Base-by-base conservation (phyloP, 1,140 invertebrate species). In the Stegodyphus mimosarum region DNA sequence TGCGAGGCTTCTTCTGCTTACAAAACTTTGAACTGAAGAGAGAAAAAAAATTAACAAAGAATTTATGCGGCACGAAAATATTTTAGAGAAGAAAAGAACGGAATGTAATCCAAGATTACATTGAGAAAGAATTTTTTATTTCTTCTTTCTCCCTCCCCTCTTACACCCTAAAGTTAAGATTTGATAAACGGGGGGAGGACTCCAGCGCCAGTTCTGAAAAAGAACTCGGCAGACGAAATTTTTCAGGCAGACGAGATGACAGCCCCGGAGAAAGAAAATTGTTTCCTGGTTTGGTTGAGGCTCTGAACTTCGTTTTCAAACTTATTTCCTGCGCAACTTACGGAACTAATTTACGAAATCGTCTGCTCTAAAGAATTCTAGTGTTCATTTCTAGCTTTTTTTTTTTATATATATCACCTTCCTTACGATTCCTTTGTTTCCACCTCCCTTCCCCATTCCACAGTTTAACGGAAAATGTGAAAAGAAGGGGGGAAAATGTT, bases 321-420 rank as follows among this genome's bases (percentile, higher is more conserved):
- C 78, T 81, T 81, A 81, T 81, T 81, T 81, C 78, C 78, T 72
- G 78, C 78, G 78, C 78, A 81, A 81, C 78, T 81, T 81, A 81
- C 78, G 78, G 78, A 81, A 81, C 78, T 81, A 81, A 81, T 81
- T 81, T 81, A 81, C 78, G 78, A 81, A 81, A 69, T 81, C 78
- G 69, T 33, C 53, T 81, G 51, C 18, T 55, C 51, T 9, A n/a
- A 72, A 53, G 53, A 72, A 72, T 72, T 64, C 55, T 51, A 79
- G 78, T 72, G 33, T 60, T 17, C 33, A 60, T 70, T 51, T 52
- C 63, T 66, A 17, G 11, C 33, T 60, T 60, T 76, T 15, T 76
- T 15, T 49, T 17, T 81, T 60, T 63, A 49, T 80, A 70, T 50
- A 5, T 48, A 11, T 15, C 78, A 55, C 66, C 52, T 50, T 76